phyloP scores from a whole-genome alignment of 1,140 invertebrate species.

The Temnothorax longispinosus region DNA sequence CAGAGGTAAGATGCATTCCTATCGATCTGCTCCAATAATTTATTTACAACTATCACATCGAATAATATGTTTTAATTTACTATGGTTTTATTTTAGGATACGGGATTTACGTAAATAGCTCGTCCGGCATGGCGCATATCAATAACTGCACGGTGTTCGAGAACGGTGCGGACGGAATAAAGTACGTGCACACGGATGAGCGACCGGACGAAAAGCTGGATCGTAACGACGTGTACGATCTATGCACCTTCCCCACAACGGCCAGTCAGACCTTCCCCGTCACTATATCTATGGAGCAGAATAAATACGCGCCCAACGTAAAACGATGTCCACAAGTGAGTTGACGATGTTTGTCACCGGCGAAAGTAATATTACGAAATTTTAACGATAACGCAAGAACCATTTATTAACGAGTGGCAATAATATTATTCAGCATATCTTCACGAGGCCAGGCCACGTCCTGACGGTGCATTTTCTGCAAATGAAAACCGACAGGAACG shows the following conservation, averaged over 20 bases:
- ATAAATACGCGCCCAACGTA: conserved; percentile 88
- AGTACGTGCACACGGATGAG: conserved; percentile 93
- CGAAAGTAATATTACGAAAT: not conserved
- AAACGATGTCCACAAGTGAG: conserved; percentile 90
- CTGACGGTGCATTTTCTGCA: conserved; percentile 94
- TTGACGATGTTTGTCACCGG: not conserved
- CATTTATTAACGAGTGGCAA: not conserved
- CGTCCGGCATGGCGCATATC: conserved; percentile 91
- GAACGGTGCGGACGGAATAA: conserved; percentile 95
- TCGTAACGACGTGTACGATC: conserved; percentile 91
- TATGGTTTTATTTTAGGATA: conserved; percentile 88
- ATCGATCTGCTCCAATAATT: not conserved
- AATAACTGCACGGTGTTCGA: conserved; percentile 90
- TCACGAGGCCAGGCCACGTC: conserved; percentile 91
- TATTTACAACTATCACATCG: not conserved
- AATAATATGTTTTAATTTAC: conserved; percentile 5
- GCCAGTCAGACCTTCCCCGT: conserved; percentile 94
- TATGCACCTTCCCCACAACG: conserved; percentile 93
- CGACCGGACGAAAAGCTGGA: conserved; percentile 90
- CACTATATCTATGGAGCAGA: conserved; percentile 91
- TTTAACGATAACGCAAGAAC: not conserved
- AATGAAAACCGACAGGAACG: conserved; percentile 90
- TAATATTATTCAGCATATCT: conserved; percentile 87
- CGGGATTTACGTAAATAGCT: conserved; percentile 95
- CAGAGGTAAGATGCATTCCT: conserved; percentile 87